Conservation (phyloP, 1,140 invertebrate species). For the Musca domestica region DNA sequence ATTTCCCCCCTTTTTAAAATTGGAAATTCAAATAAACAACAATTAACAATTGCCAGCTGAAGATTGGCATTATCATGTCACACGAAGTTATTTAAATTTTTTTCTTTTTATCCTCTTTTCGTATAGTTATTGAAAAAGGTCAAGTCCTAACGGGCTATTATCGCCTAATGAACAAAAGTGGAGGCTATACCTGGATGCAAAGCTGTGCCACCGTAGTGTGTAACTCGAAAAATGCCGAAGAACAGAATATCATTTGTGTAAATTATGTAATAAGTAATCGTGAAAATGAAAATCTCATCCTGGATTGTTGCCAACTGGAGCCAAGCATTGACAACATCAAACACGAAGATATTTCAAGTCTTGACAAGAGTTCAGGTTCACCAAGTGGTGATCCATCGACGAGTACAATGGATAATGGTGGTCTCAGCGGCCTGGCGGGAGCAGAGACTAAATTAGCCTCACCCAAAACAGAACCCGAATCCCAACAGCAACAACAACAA, state of each 20-base stretch:
- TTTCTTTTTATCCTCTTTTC: constrained; percentile 30
- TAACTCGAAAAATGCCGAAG: constrained; percentile 91
- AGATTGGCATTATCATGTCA: background rate
- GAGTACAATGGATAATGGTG: constrained; percentile 35
- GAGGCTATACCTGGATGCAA: constrained; percentile 94
- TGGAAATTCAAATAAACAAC: background rate
- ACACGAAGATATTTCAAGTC: constrained; percentile 69
- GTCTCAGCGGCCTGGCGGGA: constrained; percentile 29
- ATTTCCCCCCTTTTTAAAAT: background rate
- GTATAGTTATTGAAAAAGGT: constrained; percentile 89
- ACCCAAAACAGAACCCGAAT: constrained; percentile 42
- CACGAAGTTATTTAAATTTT: no score
- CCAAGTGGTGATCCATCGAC: constrained; percentile 73
- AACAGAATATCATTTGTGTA: constrained; percentile 94
- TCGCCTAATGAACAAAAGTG: constrained; percentile 91
- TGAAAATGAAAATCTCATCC: constrained; percentile 85
- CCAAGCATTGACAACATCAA: constrained; percentile 74
- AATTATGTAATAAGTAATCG: constrained; percentile 89
- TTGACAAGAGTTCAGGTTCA: constrained; percentile 81
- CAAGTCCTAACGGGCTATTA: constrained; percentile 96
- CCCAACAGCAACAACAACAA: constrained; percentile 36
- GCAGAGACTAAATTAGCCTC: constrained; percentile 38
- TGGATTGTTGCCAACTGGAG: constrained; percentile 90
- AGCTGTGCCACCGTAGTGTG: constrained; percentile 95
- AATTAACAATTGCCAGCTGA: background rate